Evolutionary conservation across 2,797 vertebrate genomes (phyloP).

Genomic region (Podarcis siculus): DNA sequence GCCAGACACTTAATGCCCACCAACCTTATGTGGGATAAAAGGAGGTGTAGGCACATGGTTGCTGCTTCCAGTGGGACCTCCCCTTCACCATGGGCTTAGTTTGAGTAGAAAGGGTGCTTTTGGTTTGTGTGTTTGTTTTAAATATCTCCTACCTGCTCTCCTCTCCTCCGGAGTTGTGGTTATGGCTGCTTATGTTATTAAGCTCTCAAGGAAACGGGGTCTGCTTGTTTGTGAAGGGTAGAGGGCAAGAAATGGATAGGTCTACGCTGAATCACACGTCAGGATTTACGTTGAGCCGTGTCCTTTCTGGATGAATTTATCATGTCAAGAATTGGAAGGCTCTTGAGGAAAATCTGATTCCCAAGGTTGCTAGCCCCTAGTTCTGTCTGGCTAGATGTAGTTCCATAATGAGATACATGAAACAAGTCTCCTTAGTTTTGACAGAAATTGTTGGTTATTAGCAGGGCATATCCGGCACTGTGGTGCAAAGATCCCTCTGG

Average conservation of each 20-base stretch:
- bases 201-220: background rate
- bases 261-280: background rate
- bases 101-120: slow-evolving; percentile 46
- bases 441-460: background rate
- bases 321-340: background rate
- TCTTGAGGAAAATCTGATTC: background rate
- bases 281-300: no score
- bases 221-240: background rate
- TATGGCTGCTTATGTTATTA: background rate
- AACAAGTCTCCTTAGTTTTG: no score
- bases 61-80: background rate
- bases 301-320: background rate
- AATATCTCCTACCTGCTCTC: background rate
- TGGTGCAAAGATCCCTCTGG: no score
- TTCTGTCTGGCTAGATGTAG: background rate
- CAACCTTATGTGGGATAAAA: background rate
- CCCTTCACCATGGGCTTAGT: background rate
- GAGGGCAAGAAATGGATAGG: background rate
- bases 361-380: background rate
- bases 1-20: background rate
- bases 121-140: slow-evolving; percentile 13
- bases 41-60: background rate
- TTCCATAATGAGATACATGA: background rate
- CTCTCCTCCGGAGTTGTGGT: background rate
- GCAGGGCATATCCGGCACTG: no score